These are phyloP conservation scores for Drosophila anomalipes DNA, from an alignment of 2,888 invertebrate species.

Conservation along the genomic window DNA sequence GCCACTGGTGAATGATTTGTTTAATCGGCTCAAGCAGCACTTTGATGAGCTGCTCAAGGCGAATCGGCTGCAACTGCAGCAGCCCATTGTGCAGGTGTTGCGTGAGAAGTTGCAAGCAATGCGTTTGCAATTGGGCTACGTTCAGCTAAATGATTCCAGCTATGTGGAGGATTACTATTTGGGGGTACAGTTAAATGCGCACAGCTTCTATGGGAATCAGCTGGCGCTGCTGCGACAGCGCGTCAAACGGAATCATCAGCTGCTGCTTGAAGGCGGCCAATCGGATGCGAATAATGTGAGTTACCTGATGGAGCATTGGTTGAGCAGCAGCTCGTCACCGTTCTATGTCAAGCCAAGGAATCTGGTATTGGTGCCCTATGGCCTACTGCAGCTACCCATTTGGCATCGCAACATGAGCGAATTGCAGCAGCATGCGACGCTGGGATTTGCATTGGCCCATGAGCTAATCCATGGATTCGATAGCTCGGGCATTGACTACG, in stretches of 20 bases:
- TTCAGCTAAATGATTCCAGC: conserved; percentile 69
- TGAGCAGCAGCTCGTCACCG: conserved; percentile 81
- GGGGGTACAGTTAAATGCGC: conserved; percentile 62
- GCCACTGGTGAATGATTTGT: conserved; percentile 60
- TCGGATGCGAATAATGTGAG: conserved; percentile 50
- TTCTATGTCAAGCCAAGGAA: conserved; percentile 81
- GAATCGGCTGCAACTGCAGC: conserved; percentile 76
- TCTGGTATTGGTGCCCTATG: conserved; percentile 79
- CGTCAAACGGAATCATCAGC: conserved; percentile 70
- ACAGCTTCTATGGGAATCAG: conserved; percentile 82
- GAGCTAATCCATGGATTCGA: conserved; percentile 83
- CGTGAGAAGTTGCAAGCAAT: conserved; percentile 75
- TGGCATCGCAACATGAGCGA: conserved; percentile 76
- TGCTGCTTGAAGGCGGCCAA: conserved; percentile 38
- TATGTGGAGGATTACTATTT: conserved; percentile 75
- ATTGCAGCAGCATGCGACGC: conserved; percentile 76
- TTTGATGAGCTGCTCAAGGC: conserved; percentile 71
- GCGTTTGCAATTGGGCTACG: conserved; percentile 79
- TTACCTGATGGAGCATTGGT: conserved; percentile 69
- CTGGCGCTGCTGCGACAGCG: conserved; percentile 68
- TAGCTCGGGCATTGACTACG: conserved; percentile 81
- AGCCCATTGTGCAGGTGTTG: conserved; percentile 70
- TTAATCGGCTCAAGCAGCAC: conserved; percentile 69
- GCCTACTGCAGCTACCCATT: conserved; percentile 78
- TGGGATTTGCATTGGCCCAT: conserved; percentile 82